Evolutionary conservation across 2,888 invertebrate species (phyloP).

Genomic region (Ophion obscuratus): DNA sequence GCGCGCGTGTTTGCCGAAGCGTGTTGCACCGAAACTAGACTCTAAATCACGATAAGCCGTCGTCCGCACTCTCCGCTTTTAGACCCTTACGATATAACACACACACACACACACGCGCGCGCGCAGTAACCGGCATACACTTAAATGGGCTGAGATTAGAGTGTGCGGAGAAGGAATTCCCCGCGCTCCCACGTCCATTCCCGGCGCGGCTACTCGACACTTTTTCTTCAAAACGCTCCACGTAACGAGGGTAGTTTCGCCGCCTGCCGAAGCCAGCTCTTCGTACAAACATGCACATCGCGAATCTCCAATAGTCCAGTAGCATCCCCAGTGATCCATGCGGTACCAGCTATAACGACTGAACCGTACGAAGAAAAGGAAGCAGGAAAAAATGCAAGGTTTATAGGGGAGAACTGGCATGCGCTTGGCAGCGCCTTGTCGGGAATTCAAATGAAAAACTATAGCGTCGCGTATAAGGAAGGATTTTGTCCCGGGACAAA

Average conservation of each 20-base stretch:
- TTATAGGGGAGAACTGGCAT: conserved; percentile 17
- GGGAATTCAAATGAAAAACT: conserved; percentile 63
- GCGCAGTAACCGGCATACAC: neutral
- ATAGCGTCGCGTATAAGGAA: conserved; percentile 16
- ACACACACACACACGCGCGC: neutral
- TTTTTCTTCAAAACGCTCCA: conserved; percentile 58
- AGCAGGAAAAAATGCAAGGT: conserved; percentile 9
- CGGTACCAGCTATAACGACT: conserved; percentile 18
- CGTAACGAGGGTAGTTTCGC: conserved; percentile 24
- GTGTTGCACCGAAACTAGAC: conserved; percentile 69
- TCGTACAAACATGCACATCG: conserved; percentile 33
- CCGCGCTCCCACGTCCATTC: conserved; percentile 53
- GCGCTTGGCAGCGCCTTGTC: conserved; percentile 51
- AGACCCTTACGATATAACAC: conserved; percentile 48
- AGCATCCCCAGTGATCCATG: conserved; percentile 26
- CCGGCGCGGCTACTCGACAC: conserved; percentile 58
- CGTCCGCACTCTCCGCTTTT: conserved; percentile 49
- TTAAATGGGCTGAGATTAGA: conserved; percentile 33
- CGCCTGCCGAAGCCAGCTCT: conserved; percentile 21
- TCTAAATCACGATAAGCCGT: conserved; percentile 69
- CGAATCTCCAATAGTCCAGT: conserved; percentile 36
- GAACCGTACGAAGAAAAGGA: conserved; percentile 24
- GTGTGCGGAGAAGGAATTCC: conserved; percentile 39
- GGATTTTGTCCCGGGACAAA: conserved; percentile 26
- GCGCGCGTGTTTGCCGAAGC: conserved; percentile 67